A percentile compares a stretch with the other conserved stretches of the same genome.
These are phyloP conservation scores for Monochamus alternatus DNA, from an alignment of 2,888 invertebrate species.

Conservation along the genomic window DNA sequence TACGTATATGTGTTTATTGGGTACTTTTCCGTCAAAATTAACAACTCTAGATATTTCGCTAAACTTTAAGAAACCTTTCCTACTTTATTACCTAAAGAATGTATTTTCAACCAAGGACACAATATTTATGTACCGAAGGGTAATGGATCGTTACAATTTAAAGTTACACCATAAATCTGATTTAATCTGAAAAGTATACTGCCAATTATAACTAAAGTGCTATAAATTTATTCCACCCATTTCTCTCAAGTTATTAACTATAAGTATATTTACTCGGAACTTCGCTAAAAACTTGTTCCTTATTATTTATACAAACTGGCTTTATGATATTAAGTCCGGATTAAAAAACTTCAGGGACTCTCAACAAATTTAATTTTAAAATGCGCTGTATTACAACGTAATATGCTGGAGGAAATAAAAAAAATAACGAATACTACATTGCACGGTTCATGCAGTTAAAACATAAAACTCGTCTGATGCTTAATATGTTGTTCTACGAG, in stretches of 20 bases:
- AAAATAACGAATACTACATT: not conserved
- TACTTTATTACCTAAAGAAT: not conserved
- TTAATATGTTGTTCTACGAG: too few relatives aligned
- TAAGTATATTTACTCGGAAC: constrained; percentile 8
- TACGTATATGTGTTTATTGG: too few relatives aligned
- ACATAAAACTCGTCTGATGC: too few relatives aligned
- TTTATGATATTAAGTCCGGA: not conserved
- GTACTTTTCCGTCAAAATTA: too few relatives aligned
- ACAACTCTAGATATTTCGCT: too few relatives aligned
- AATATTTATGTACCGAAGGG: constrained; percentile 3
- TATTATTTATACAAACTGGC: constrained; percentile 2
- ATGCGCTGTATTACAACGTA: not conserved
- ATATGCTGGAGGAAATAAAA: not conserved
- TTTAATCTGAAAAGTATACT: constrained; percentile 1
- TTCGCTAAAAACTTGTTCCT: not conserved
- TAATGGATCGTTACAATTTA: constrained; percentile 8
- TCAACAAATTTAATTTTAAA: not conserved
- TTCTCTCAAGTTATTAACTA: constrained; percentile 7
- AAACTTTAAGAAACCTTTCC: too few relatives aligned
- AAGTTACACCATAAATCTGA: constrained; percentile 5
- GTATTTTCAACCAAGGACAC: not conserved
- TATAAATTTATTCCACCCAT: not conserved
- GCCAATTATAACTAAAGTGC: constrained; percentile 2
- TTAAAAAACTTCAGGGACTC: not conserved
- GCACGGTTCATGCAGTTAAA: too few relatives aligned